phyloP scores from a whole-genome alignment of 2,113 vertebrate species.

The Melanerpes aurifrons region DNA sequence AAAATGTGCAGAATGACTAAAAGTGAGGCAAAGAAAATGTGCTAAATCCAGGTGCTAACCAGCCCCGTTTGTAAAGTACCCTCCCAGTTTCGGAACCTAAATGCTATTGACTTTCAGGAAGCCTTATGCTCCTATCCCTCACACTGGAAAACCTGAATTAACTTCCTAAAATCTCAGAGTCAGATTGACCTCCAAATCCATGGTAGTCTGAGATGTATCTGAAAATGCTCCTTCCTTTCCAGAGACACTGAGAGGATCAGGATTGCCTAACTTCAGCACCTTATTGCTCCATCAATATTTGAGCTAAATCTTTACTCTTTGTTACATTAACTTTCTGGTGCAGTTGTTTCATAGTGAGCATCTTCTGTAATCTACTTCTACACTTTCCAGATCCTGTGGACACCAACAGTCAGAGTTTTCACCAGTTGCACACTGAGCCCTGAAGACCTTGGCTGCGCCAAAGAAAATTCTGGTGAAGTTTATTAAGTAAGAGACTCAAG shows the following conservation, averaged over 20 bases:
- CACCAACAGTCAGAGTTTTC: not conserved
- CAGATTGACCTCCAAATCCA: not conserved
- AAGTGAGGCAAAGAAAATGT: not conserved
- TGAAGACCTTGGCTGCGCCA: not conserved
- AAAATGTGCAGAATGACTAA: not conserved
- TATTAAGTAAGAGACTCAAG: not conserved
- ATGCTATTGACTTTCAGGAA: not conserved
- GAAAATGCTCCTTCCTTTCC: not conserved
- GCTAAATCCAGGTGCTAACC: not conserved
- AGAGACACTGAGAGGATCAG: not conserved
- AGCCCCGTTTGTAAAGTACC: not conserved
- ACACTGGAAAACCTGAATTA: not conserved
- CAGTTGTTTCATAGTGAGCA: not conserved
- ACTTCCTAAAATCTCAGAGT: not conserved
- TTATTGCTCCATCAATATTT: not conserved
- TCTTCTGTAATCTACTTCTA: not conserved
- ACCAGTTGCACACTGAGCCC: not conserved
- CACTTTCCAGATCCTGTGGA: not conserved
- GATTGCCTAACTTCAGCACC: not conserved
- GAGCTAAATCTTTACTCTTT: not conserved
- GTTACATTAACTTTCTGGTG: not conserved
- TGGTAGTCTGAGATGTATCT: accelerated
- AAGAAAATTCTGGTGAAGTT: not conserved
- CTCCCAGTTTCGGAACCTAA: not conserved
- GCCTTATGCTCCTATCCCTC: not conserved